A percentile compares a stretch with the other conserved stretches of the same genome.
Conservation (phyloP, 2,797 vertebrate genomes). For the Hemibagrus guttatus region DNA sequence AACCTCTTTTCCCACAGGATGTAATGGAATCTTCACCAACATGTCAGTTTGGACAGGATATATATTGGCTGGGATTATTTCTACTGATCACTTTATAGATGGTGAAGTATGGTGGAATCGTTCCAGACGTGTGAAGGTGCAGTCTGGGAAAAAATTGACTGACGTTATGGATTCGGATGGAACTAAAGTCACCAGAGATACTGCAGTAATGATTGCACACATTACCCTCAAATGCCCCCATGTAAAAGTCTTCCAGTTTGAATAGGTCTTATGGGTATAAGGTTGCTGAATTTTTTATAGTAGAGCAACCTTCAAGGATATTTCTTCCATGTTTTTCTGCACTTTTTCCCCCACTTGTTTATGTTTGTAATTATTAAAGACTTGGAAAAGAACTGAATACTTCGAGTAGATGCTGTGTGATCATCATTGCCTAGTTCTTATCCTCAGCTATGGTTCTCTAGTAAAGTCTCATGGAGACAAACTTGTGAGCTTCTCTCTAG, state of each 20-base stretch:
- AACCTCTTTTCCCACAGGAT: background rate
- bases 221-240: background rate
- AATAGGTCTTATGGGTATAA: background rate
- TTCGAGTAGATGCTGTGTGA: background rate
- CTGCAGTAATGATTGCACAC: background rate
- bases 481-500: constrained; percentile 29
- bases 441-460: constrained; percentile 28
- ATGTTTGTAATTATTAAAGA: background rate
- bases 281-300: background rate
- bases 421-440: constrained; percentile 7
- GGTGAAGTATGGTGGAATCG: too few species aligned
- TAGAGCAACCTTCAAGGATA: background rate
- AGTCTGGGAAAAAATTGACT: too few species aligned
- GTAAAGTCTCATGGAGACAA: constrained; percentile 35
- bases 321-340: background rate
- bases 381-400: background rate
- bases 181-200: background rate
- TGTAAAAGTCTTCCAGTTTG: background rate
- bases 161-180: background rate
- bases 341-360: background rate
- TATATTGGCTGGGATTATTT: background rate
- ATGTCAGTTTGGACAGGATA: background rate
- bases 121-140: too few species aligned
- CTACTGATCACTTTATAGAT: background rate
- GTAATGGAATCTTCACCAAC: background rate